Percentiles rank a stretch among this genome's conserved stretches.
These are phyloP conservation scores for Thumatha senex DNA, from an alignment of 2,888 invertebrate genomes.

Conservation along the genomic window DNA sequence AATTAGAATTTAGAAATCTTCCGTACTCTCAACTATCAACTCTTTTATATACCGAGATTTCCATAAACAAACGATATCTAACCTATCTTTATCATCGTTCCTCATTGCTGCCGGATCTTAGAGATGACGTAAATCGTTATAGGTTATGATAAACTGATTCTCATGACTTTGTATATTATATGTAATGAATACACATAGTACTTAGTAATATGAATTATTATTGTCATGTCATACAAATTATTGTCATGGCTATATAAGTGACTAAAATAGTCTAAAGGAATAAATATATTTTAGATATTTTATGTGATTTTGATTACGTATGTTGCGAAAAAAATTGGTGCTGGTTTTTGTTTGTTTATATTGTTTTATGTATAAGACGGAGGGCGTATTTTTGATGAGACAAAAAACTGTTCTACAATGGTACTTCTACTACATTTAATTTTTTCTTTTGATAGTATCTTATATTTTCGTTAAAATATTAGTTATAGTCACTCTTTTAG, in stretches of 20 bases:
- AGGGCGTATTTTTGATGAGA: no score
- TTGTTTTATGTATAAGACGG: background rate
- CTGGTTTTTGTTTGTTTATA: background rate
- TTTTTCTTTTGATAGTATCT: no score
- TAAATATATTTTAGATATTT: no score
- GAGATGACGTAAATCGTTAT: background rate
- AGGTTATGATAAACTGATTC: background rate
- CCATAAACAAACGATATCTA: constrained; percentile 3
- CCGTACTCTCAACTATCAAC: background rate
- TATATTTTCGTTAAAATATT: no score
- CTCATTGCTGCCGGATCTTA: background rate
- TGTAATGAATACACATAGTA: background rate
- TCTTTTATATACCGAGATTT: constrained; percentile 14
- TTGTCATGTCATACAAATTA: no score
- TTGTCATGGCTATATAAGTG: no score
- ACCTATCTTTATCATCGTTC: background rate
- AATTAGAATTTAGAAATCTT: constrained; percentile 16
- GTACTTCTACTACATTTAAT: no score
- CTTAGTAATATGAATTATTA: no score
- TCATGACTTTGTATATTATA: background rate
- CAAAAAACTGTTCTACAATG: no score
- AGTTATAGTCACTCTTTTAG: no score
- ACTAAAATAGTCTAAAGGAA: no score
- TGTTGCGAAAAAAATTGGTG: background rate
- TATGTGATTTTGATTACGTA: no score